phyloP scores from a whole-genome alignment of 2,888 invertebrate genomes.

The Nomada flava region DNA sequence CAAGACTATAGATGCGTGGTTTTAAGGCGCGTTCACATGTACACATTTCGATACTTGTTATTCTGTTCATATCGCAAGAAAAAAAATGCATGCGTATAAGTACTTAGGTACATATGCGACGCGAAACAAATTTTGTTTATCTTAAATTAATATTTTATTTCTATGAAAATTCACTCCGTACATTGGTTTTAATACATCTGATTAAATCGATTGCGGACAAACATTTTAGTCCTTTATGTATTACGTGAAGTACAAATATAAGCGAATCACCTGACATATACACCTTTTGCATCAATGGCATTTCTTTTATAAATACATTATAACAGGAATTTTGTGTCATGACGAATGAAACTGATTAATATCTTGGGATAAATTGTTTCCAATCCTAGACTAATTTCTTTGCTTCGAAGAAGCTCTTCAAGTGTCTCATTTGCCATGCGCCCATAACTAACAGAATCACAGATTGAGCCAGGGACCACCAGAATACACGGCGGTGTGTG shows the following conservation, averaged over 20 bases:
- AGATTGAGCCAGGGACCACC: constrained; percentile 98
- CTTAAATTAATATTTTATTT: constrained; percentile 50
- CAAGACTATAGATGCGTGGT: no score
- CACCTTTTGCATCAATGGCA: not conserved
- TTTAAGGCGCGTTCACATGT: no score
- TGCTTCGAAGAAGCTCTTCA: constrained; percentile 99
- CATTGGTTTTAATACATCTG: not conserved
- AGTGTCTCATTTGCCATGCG: constrained; percentile 99
- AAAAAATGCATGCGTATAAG: no score
- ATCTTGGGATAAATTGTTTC: not conserved
- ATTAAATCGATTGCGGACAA: constrained; percentile 10
- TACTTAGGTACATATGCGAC: no score
- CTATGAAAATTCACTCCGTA: constrained; percentile 36
- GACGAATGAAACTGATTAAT: constrained; percentile 19
- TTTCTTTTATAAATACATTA: constrained; percentile 23
- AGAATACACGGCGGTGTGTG: constrained; percentile 96
- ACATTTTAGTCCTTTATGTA: not conserved
- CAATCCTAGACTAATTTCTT: constrained; percentile 96
- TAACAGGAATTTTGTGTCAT: not conserved
- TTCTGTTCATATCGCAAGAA: no score
- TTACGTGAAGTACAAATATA: constrained; percentile 23
- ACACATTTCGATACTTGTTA: no score
- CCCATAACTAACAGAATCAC: constrained; percentile 96
- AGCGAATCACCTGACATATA: not conserved
- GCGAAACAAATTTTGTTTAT: not conserved